These are phyloP conservation scores for Bombus affinis DNA, from an alignment of 1,140 invertebrate genomes.

Conservation along the genomic window DNA sequence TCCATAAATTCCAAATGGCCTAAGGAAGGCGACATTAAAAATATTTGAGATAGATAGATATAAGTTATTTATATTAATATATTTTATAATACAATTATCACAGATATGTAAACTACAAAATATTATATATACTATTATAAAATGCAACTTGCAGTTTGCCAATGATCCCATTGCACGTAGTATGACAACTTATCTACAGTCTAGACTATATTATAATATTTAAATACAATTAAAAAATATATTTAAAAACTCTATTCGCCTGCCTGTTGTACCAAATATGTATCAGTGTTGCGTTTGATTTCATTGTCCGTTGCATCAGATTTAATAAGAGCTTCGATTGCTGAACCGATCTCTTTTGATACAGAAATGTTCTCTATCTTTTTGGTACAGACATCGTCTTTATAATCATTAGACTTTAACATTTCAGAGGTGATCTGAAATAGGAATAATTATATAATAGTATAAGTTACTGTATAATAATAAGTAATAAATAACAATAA, in stretches of 20 bases:
- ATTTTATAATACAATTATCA: constrained; percentile 82
- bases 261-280: constrained; percentile 54
- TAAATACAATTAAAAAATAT: constrained; percentile 71
- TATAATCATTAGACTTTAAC: constrained; percentile 56
- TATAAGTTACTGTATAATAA: neutral
- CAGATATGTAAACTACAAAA: constrained; percentile 82
- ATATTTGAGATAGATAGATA: constrained; percentile 62
- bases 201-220: constrained; percentile 65
- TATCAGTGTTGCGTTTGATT: constrained; percentile 62
- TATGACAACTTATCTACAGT: constrained; percentile 63
- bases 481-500: no score
- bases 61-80: constrained; percentile 79
- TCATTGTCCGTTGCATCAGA: constrained; percentile 60
- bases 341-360: constrained; percentile 55
- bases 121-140: constrained; percentile 78
- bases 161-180: constrained; percentile 72
- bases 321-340: constrained; percentile 58
- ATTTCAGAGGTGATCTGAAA: constrained; percentile 62
- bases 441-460: neutral
- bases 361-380: constrained; percentile 58
- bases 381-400: constrained; percentile 53
- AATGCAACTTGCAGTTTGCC: constrained; percentile 75
- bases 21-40: constrained; percentile 44
- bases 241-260: constrained; percentile 63
- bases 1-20: constrained; percentile 40